Base-by-base conservation (phyloP, 2,888 invertebrate species). In the Philereme transversata region DNA sequence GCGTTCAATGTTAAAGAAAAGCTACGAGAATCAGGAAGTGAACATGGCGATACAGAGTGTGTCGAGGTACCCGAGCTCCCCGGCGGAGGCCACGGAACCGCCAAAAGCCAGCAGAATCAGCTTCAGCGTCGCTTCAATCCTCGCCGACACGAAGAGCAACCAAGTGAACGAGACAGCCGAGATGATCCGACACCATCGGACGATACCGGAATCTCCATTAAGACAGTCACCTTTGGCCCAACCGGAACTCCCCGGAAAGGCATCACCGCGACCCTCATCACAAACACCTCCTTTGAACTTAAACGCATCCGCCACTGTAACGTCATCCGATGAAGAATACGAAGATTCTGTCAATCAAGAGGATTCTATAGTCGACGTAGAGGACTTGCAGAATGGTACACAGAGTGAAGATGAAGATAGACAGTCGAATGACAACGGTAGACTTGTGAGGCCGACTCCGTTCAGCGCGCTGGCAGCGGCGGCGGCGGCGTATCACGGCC, bases 41-140 rank as follows among this genome's bases (percentile, higher is more conserved):
- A 94, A 93, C 85, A 94, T 94, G 94, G 94, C 94, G 93, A 94
- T 94, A 93, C 94, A 94, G 90, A 94, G 93, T 83, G 89, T 94
- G 84, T 94, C 94, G 76, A 94, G 94, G 75, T 94, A 94, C 88
- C 94, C 94, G 71, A 93, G 94, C 88, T 93, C 94, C 84, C 93
- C 94, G 68, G 94, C 94, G 77, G 94, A 94, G 81, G 94, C 94
- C 67, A 94, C 94, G 69, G 94, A 90, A 62, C 90, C 90, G 2
- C 90, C 92, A 10, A 95, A 95, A 79, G 93, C 94, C 65, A 94
- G 95, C 67, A 92, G 95, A 74, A 95, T 96, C 78, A 96, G 95
- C 88, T 98, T 98, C 93, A 97, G 97, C 87, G 97, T 98, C 71
- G 97, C 97, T 5, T 97, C 97, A 0, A 94, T 97, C 69, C 89